Conservation (phyloP, 1,140 invertebrate species). For the Drosophila arawakana region DNA sequence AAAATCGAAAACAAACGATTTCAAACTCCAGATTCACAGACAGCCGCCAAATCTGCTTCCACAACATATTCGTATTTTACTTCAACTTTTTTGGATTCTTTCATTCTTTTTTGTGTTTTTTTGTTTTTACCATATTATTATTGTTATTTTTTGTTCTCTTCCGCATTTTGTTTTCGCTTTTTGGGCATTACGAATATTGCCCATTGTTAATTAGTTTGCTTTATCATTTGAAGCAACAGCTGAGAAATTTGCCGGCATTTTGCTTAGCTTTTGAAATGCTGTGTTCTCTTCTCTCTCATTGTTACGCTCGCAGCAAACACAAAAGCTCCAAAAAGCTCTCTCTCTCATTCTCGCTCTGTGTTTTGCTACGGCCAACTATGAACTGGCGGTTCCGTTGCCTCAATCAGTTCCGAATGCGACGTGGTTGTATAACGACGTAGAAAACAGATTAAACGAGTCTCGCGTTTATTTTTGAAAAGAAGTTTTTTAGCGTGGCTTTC, state of each 20-base stretch:
- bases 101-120: neutral
- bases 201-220: slow-evolving; percentile 60
- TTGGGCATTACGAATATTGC: slow-evolving; percentile 47
- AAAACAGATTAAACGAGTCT: slow-evolving; percentile 33
- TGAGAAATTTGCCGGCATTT: slow-evolving; percentile 49
- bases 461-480: slow-evolving; percentile 28
- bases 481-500: slow-evolving; percentile 30
- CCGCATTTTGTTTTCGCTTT: slow-evolving; percentile 49
- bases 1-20: slow-evolving; percentile 27
- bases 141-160: slow-evolving; percentile 10
- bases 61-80: slow-evolving; percentile 18
- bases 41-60: slow-evolving; percentile 20
- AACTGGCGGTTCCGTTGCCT: slow-evolving; percentile 23
- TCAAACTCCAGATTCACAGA: neutral
- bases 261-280: slow-evolving; percentile 8
- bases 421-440: slow-evolving; percentile 82
- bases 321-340: slow-evolving; percentile 40
- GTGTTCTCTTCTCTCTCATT: slow-evolving; percentile 22
- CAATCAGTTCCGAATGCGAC: slow-evolving; percentile 73
- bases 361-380: neutral
- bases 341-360: neutral
- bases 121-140: neutral
- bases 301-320: slow-evolving; percentile 39
- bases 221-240: slow-evolving; percentile 55
- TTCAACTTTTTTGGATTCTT: neutral